A percentile compares a stretch with the other conserved stretches of the same genome.
These are phyloP conservation scores for Huso huso DNA, from an alignment of 2,797 vertebrate species.

Conservation along the genomic window DNA sequence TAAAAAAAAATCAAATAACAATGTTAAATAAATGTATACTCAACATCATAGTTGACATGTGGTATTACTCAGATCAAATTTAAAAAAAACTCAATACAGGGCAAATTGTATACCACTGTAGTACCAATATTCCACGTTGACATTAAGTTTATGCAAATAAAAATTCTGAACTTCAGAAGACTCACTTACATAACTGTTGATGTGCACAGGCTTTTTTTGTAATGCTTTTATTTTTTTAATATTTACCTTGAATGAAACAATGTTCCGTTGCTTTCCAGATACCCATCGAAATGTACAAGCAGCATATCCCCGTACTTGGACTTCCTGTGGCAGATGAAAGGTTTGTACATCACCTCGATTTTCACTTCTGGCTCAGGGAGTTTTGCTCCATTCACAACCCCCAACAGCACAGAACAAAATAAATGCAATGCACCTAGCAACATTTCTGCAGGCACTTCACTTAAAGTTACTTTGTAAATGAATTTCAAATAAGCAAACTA, in stretches of 20 bases:
- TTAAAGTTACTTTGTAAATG: background rate
- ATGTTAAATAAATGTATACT: too few relatives aligned
- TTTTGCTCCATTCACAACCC: conserved; percentile 58
- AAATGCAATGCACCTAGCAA: conserved; percentile 39
- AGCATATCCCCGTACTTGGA: conserved; percentile 85
- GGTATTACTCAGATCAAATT: too few relatives aligned
- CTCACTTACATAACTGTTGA: too few relatives aligned
- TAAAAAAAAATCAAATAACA: too few relatives aligned
- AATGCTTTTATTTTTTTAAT: background rate
- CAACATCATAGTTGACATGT: too few relatives aligned
- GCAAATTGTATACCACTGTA: too few relatives aligned
- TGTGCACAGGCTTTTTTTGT: too few relatives aligned
- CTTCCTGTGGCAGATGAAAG: conserved; percentile 77
- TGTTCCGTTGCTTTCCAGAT: conserved; percentile 80
- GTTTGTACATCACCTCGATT: conserved; percentile 79
- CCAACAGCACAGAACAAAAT: conserved; percentile 45
- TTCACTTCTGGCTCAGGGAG: conserved; percentile 87
- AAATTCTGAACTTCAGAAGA: too few relatives aligned
- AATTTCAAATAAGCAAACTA: background rate
- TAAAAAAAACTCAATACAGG: too few relatives aligned
- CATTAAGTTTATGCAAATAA: too few relatives aligned
- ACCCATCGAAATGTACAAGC: conserved; percentile 85
- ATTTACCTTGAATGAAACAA: conserved; percentile 87
- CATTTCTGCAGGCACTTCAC: conserved; percentile 37
- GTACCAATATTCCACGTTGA: too few relatives aligned